Evolutionary conservation across 2,797 vertebrate genomes (phyloP).

Genomic region (Rallus crepitans): DNA sequence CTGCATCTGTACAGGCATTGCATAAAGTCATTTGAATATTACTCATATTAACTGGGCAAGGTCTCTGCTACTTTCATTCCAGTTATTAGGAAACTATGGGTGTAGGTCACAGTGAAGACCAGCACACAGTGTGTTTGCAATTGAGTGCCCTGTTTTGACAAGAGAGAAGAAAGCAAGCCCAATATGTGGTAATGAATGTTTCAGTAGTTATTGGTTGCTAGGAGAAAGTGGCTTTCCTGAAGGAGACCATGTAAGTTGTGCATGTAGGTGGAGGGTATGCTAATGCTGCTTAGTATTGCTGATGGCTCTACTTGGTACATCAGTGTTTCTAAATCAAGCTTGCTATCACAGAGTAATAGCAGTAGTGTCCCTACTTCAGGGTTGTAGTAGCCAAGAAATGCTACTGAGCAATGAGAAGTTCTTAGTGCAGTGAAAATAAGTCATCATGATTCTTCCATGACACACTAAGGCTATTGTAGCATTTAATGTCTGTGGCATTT

Average conservation of each 20-base stretch:
- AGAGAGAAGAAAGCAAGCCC: not conserved
- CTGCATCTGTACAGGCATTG: not conserved
- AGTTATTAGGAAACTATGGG: not conserved
- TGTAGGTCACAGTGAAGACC: not conserved
- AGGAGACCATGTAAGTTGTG: not conserved
- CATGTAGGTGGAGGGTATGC: not conserved
- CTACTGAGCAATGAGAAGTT: not conserved
- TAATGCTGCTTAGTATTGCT: not conserved
- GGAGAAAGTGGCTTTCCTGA: not conserved
- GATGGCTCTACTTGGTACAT: not conserved
- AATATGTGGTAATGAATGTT: not conserved
- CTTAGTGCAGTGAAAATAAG: not conserved
- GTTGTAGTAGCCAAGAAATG: not conserved
- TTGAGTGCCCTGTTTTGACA: not conserved
- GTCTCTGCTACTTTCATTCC: not conserved
- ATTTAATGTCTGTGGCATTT: not conserved
- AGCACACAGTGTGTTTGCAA: not conserved
- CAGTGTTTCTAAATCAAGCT: not conserved
- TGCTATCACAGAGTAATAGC: not conserved
- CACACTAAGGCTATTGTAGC: not conserved
- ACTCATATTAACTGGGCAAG: not conserved
- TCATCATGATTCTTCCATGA: not conserved
- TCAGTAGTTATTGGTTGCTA: not conserved
- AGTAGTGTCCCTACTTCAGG: not conserved
- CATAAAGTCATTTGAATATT: not conserved